A percentile compares a stretch with the other conserved stretches of the same genome.
phyloP scores from a whole-genome alignment of 2,113 vertebrate genomes.

The Potamarius usumacintae region DNA sequence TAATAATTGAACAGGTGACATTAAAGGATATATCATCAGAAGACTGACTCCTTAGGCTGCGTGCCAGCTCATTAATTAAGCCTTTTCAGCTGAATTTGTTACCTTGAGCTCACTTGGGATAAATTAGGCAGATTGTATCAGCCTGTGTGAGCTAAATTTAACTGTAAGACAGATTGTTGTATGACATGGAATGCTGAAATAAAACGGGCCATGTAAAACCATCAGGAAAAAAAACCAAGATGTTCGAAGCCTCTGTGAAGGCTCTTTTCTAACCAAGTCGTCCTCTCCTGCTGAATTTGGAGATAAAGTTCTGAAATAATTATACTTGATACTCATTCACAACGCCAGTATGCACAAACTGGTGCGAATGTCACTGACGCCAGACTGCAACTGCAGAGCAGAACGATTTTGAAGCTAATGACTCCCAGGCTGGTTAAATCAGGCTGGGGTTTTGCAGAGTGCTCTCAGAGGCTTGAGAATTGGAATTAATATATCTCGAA shows the following conservation, averaged over 20 bases:
- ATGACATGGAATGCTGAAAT: not conserved
- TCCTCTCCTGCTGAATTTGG: not conserved
- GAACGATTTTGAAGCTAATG: not conserved
- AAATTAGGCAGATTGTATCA: conserved; percentile 30
- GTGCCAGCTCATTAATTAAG: conserved; percentile 27
- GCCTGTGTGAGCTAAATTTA: conserved; percentile 20
- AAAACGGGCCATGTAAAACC: not conserved
- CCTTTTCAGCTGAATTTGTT: conserved; percentile 21
- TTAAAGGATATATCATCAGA: conserved; percentile 23
- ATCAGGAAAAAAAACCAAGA: not conserved
- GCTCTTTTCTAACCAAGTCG: not conserved
- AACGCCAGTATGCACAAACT: not conserved
- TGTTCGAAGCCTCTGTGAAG: not conserved
- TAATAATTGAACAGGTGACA: conserved; percentile 23
- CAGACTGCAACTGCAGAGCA: not conserved
- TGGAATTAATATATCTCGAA: not conserved
- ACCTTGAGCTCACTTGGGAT: conserved; percentile 30
- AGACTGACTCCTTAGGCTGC: not conserved
- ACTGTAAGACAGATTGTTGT: conserved; percentile 7
- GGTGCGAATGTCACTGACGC: not conserved
- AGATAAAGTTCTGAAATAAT: not conserved
- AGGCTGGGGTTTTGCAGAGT: not conserved
- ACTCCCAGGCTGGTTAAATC: not conserved
- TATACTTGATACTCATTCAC: not conserved
- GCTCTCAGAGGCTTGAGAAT: not conserved